phyloP scores from a whole-genome alignment of 2,888 invertebrate species.

The Dione vanillae region DNA sequence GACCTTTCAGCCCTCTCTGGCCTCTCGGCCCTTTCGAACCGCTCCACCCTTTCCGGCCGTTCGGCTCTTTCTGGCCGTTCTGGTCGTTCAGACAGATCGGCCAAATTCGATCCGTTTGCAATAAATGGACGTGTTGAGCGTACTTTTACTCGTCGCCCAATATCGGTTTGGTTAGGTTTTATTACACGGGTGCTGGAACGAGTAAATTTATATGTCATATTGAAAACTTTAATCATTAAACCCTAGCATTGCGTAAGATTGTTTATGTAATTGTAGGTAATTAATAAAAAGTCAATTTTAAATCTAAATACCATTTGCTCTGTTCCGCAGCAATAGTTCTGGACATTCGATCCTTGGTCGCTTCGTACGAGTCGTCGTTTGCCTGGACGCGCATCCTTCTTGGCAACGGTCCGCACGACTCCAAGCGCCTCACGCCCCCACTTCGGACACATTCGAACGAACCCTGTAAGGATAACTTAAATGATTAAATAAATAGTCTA shows the following conservation, averaged over 20 bases:
- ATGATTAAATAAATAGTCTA: not conserved
- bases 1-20: constrained; percentile 59
- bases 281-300: not conserved
- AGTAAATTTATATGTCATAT: constrained; percentile 21
- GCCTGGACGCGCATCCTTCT: constrained; percentile 96
- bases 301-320: constrained; percentile 90
- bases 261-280: not conserved
- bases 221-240: not conserved
- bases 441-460: constrained; percentile 95
- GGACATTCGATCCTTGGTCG: constrained; percentile 95
- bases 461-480: constrained; percentile 85
- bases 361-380: constrained; percentile 97
- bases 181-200: constrained; percentile 94
- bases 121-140: constrained; percentile 77
- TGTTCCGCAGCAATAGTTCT: constrained; percentile 96
- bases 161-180: constrained; percentile 95
- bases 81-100: constrained; percentile 57
- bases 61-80: constrained; percentile 64
- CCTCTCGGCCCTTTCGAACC: constrained; percentile 51
- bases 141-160: constrained; percentile 94
- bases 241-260: not conserved
- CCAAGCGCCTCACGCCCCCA: constrained; percentile 85
- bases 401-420: constrained; percentile 93
- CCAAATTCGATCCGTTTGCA: constrained; percentile 61
- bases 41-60: constrained; percentile 56